These are phyloP conservation scores for Megaceryle maxima DNA, from an alignment of 2,113 vertebrate genomes.

Conservation along the genomic window DNA sequence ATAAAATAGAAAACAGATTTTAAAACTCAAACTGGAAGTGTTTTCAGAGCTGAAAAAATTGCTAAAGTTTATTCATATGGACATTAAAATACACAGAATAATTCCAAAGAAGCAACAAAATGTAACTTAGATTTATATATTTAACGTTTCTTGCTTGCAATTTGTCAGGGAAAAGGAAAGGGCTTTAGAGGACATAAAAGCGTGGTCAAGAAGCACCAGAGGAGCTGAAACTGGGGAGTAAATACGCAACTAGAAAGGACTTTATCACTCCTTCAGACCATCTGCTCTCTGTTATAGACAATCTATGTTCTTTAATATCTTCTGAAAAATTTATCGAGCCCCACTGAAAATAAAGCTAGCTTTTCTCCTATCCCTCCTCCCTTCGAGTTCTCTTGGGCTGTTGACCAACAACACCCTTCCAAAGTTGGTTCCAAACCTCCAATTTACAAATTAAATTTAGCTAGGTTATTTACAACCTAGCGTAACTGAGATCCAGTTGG, in stretches of 20 bases:
- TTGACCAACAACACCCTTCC: background rate
- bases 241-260: background rate
- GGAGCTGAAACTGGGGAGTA: background rate
- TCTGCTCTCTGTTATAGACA: background rate
- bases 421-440: background rate
- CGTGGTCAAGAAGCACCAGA: background rate
- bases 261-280: background rate
- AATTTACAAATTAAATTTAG: background rate
- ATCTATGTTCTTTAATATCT: background rate
- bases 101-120: background rate
- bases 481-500: background rate
- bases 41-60: background rate
- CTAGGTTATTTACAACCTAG: background rate
- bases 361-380: background rate
- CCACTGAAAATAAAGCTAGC: background rate
- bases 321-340: background rate
- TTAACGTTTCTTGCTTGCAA: background rate
- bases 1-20: constrained; percentile 19
- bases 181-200: background rate
- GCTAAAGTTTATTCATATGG: background rate
- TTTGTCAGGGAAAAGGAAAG: background rate
- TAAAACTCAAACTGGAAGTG: constrained; percentile 12
- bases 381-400: background rate
- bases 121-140: background rate
- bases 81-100: background rate